Conservation (phyloP, 1,140 invertebrate genomes). For the Tetragonula clypearis region DNA sequence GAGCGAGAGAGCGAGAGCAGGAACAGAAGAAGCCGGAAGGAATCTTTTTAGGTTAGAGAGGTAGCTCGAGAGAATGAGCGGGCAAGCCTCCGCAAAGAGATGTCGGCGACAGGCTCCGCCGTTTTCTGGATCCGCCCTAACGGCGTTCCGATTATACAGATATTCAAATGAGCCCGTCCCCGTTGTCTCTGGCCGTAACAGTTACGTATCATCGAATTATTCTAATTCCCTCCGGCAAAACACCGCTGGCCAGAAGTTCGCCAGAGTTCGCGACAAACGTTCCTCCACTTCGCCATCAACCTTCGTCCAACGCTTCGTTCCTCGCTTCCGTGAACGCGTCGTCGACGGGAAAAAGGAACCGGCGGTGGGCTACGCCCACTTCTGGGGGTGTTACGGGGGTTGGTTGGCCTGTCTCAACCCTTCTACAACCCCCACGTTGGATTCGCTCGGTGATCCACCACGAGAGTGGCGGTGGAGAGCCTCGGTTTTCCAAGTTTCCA, state of each 20-base stretch:
- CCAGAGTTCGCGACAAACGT: conserved; percentile 45
- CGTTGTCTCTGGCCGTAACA: conserved; percentile 79
- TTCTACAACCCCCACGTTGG: conserved; percentile 6
- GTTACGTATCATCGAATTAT: conserved; percentile 82
- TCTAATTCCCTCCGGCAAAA: conserved; percentile 80
- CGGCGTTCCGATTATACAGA: conserved; percentile 80
- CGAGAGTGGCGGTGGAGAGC: background rate
- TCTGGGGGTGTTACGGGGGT: conserved; percentile 59
- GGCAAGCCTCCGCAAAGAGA: conserved; percentile 46
- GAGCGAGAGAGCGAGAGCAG: too few species aligned
- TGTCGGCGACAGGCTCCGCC: conserved; percentile 71
- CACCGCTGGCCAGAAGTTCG: conserved; percentile 53
- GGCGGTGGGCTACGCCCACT: conserved; percentile 53
- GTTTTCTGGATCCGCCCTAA: conserved; percentile 80
- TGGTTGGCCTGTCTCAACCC: conserved; percentile 46
- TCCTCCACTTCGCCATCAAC: conserved; percentile 7
- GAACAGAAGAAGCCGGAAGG: conserved; percentile 53
- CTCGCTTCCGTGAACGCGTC: background rate
- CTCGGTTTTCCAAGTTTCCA: conserved; percentile 47
- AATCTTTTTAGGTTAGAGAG: conserved; percentile 71
- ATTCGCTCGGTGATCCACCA: background rate
- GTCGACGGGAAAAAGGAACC: conserved; percentile 58
- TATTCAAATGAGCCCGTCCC: conserved; percentile 77
- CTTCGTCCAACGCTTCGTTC: too few species aligned
- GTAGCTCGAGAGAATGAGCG: conserved; percentile 40